Percentiles rank a stretch among this genome's conserved stretches.
These are phyloP conservation scores for Synanthedon vespiformis DNA, from an alignment of 2,888 invertebrate genomes.

Conservation along the genomic window DNA sequence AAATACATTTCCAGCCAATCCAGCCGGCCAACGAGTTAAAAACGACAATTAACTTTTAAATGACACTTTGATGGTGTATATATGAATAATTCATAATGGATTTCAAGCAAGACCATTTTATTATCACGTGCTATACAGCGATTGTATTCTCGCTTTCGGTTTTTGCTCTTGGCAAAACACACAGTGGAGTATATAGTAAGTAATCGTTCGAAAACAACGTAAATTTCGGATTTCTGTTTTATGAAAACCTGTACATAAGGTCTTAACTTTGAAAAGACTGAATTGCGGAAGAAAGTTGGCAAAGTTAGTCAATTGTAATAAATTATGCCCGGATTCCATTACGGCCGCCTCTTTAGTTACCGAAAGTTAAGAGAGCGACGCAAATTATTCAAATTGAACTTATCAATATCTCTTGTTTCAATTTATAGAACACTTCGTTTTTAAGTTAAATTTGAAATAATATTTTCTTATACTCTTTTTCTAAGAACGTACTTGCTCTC, in stretches of 20 bases:
- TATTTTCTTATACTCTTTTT: too few relatives aligned
- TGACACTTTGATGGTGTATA: neutral
- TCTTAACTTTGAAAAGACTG: neutral
- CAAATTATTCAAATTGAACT: constrained; percentile 23
- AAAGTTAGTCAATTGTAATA: constrained; percentile 2
- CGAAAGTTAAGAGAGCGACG: constrained; percentile 8
- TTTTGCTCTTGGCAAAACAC: too few relatives aligned
- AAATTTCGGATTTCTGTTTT: too few relatives aligned
- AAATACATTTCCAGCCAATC: neutral
- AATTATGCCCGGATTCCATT: constrained; percentile 7
- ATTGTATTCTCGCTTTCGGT: too few relatives aligned
- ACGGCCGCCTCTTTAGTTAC: constrained; percentile 3
- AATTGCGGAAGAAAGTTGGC: neutral
- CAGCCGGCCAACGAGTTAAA: neutral
- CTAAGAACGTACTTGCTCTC: too few relatives aligned
- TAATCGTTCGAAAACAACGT: too few relatives aligned
- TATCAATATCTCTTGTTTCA: constrained; percentile 1
- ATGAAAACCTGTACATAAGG: neutral
- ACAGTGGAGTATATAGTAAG: too few relatives aligned
- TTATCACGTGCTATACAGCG: neutral
- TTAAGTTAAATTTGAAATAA: too few relatives aligned
- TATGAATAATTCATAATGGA: neutral
- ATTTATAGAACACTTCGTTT: too few relatives aligned
- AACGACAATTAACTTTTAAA: neutral
- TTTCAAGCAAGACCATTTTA: neutral